Base-by-base conservation (phyloP, 2,888 invertebrate genomes). In the Epiblema foenella region DNA sequence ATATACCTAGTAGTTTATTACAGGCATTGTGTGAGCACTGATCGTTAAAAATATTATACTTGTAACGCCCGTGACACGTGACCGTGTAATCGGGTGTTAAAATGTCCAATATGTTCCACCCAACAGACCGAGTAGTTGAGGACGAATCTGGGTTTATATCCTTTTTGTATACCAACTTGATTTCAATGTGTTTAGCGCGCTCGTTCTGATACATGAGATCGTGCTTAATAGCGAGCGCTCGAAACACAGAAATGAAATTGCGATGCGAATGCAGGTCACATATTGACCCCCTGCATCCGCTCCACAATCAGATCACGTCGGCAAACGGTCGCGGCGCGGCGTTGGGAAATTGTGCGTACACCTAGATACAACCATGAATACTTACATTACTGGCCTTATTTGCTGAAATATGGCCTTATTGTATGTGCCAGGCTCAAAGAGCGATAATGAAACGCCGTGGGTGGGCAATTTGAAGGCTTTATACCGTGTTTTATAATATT, bases 341-440 rank as follows among this genome's bases (percentile, higher is more conserved):
- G 76, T 73, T 74, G 75, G 77, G 75, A 80, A 82, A 79, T 77
- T 78, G 78, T 78, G 75, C 75, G 76, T 80, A 79, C 75, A 75
- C 77, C 75, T 76, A 80, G 76, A 77, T 77, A 80, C 78, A 76
- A 76, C 77, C 77, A 78, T 82, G 80, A 80, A 78, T 81, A 79
- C 76, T 74, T 67, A 68, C 74, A 71, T 75, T 71, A 66, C 71
- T 62, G 56, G 66, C 59, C 58, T 67, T 39, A 62, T 54, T 51
- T 46, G 52, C 37, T 54, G 58, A 60, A 70, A 52, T 65, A 60
- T 49, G 20, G 42, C 65, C 54, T n/a, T 54, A 51, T 67, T 67
- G 67, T 56, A 12, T 49, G 51, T 51, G 64, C 39, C 64, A 39
- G 64, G 52, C 37, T 64, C 54, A 64, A 64, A 64, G 39, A 64